phyloP scores from a whole-genome alignment of 2,113 vertebrate species.

The Cariama cristata region DNA sequence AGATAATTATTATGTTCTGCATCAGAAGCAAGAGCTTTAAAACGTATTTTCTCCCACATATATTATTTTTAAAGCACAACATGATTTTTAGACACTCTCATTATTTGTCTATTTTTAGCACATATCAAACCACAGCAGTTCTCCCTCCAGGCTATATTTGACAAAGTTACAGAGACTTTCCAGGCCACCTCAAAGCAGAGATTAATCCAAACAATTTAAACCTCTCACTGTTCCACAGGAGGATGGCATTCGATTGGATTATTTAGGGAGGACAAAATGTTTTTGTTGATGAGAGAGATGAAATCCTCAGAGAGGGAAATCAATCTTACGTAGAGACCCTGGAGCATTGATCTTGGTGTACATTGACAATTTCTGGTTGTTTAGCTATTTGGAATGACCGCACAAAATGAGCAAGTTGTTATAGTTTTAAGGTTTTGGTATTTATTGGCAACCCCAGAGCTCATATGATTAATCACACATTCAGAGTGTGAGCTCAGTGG shows the following conservation, averaged over 20 bases:
- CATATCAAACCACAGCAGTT: neutral
- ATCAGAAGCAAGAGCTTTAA: neutral
- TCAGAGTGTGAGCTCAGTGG: conserved; percentile 79
- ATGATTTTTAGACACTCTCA: neutral
- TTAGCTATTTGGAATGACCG: conserved; percentile 82
- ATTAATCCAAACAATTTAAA: conserved; percentile 53
- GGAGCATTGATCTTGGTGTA: conserved; percentile 81
- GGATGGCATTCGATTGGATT: conserved; percentile 81
- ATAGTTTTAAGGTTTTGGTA: conserved; percentile 81
- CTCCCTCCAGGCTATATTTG: conserved; percentile 8
- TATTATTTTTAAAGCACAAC: conserved; percentile 34
- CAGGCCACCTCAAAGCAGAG: conserved; percentile 14
- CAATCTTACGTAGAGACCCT: conserved; percentile 83
- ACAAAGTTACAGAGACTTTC: conserved; percentile 31
- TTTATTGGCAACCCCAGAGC: conserved; percentile 85
- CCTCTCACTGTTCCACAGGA: conserved; percentile 51
- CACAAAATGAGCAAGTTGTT: conserved; percentile 84
- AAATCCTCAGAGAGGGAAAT: conserved; percentile 89
- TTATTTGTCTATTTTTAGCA: conserved; percentile 45
- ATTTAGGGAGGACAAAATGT: conserved; percentile 87
- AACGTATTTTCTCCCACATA: neutral
- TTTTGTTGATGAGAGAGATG: conserved; percentile 87
- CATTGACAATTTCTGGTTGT: conserved; percentile 86
- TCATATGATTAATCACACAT: conserved; percentile 90
- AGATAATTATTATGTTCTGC: neutral